Evolutionary conservation across 2,113 vertebrate genomes (phyloP), one percentile per base, ranked within the genome.

Genomic region (Callocephalon fimbriatum): DNA sequence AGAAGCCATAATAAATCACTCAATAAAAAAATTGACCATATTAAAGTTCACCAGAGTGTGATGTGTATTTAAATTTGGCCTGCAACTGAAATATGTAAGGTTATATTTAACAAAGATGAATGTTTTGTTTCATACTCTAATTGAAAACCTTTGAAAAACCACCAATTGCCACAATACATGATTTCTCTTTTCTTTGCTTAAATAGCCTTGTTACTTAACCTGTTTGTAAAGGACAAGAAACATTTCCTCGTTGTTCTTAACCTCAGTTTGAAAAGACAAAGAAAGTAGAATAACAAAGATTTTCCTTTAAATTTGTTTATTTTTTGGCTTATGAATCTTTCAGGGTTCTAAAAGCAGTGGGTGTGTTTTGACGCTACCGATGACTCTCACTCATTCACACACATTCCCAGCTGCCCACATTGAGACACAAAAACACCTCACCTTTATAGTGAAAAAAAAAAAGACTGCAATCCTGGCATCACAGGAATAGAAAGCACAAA

Each of bases 41-140:
- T 42, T 73, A 59, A 93, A 95, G 35, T 47, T 88, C 59, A 63
- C 56, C 35, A 29, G 63, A 93, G 37, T 40, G 53, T 40, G 23
- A 51, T 45, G 50, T 48, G 15, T 67, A 67, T 58, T 88, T 88
- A 80, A 87, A 31, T 31, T 67, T 22, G 38, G 42, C 42, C 59
- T 76, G 27, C 16, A 53, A 95, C 38, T 68, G 27, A 81, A 97
- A 88, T 83, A 45, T 50, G 17, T n/a, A 13, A 86, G 50, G 72
- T 81, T 84, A 82, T 75, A 65, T 96, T 90, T 88, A 67, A 87
- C 19, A 62, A 74, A 95, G 44, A 76, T 77, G 22, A 70, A 85
- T 48, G 12, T 37, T 95, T 94, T 70, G 19, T 67, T 66, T 73
- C 32, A 62, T 76, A 68, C 25, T 40, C 58, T 88, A 90, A 56